phyloP scores from a whole-genome alignment of 2,888 invertebrate species.

The Caenorhabditis panamensis region DNA sequence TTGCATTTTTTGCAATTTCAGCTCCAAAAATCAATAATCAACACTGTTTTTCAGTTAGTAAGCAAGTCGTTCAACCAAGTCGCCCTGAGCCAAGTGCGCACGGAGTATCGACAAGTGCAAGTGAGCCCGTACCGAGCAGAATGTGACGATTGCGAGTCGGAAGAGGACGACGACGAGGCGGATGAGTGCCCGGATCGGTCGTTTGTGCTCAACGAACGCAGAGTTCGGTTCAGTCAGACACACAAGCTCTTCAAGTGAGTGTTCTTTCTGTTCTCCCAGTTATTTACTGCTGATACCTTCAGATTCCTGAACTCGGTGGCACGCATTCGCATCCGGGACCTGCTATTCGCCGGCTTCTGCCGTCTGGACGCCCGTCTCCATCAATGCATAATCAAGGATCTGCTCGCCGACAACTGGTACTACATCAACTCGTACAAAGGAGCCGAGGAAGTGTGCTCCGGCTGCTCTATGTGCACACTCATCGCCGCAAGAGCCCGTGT shows the following conservation, averaged over 20 bases:
- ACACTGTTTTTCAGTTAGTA: constrained; percentile 27
- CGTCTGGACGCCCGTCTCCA: constrained; percentile 17
- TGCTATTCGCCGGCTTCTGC: constrained; percentile 32
- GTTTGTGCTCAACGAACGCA: constrained; percentile 29
- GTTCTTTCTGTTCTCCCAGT: neutral
- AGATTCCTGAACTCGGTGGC: constrained; percentile 41
- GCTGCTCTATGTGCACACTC: constrained; percentile 34
- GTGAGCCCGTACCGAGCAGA: constrained; percentile 21
- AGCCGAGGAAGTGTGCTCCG: constrained; percentile 51
- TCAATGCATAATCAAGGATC: constrained; percentile 20
- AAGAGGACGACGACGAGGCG: constrained; percentile 22
- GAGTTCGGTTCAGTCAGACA: constrained; percentile 2
- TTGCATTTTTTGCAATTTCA: neutral
- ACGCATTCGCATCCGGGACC: constrained; percentile 41
- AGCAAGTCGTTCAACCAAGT: constrained; percentile 35
- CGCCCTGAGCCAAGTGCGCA: constrained; percentile 33
- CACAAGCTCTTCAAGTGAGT: constrained; percentile 21
- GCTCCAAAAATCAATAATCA: neutral
- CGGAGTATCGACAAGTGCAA: constrained; percentile 32
- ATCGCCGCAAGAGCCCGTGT: constrained; percentile 23
- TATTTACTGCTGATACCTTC: neutral
- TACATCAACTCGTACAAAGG: constrained; percentile 39
- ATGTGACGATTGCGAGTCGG: constrained; percentile 18
- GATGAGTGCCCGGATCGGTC: neutral
- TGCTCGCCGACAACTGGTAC: constrained; percentile 30